phyloP scores from a whole-genome alignment of 2,113 vertebrate species.

The Rana temporaria region DNA sequence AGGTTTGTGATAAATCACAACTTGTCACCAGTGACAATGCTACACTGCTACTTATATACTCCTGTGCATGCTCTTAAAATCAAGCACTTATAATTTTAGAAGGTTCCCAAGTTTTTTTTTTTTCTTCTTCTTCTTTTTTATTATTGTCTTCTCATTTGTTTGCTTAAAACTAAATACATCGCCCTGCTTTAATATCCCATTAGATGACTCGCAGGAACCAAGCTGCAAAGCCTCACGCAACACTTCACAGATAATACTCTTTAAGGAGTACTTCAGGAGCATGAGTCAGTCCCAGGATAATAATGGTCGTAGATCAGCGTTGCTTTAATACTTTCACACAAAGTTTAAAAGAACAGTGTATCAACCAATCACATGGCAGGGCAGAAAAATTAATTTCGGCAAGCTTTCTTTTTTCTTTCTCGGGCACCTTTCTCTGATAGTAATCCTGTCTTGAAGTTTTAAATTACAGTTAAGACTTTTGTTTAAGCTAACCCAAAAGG shows the following conservation, averaged over 20 bases:
- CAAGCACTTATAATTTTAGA: slow-evolving; percentile 66
- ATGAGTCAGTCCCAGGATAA: slow-evolving; percentile 70
- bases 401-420: slow-evolving; percentile 46
- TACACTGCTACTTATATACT: slow-evolving; percentile 77
- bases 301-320: slow-evolving; percentile 69
- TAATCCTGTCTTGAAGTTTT: slow-evolving; percentile 54
- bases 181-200: slow-evolving; percentile 63
- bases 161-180: slow-evolving; percentile 70
- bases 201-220: slow-evolving; percentile 68
- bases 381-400: slow-evolving; percentile 52
- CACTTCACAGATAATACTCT: slow-evolving; percentile 76
- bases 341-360: slow-evolving; percentile 57
- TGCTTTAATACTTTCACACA: slow-evolving; percentile 67
- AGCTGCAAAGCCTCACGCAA: slow-evolving; percentile 74
- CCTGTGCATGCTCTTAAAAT: slow-evolving; percentile 71
- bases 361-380: slow-evolving; percentile 55
- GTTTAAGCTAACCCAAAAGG: slow-evolving; percentile 49
- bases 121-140: slow-evolving; percentile 61
- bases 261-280: slow-evolving; percentile 66
- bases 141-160: slow-evolving; percentile 67
- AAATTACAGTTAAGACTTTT: slow-evolving; percentile 56
- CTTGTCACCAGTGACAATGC: slow-evolving; percentile 75
- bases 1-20: slow-evolving; percentile 74
- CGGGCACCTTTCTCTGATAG: slow-evolving; percentile 30
- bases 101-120: slow-evolving; percentile 45